Percentiles rank a stretch among this genome's conserved stretches.
Conservation (phyloP, 35 echinoderm and acorn worm species). For the Acanthaster planci region DNA sequence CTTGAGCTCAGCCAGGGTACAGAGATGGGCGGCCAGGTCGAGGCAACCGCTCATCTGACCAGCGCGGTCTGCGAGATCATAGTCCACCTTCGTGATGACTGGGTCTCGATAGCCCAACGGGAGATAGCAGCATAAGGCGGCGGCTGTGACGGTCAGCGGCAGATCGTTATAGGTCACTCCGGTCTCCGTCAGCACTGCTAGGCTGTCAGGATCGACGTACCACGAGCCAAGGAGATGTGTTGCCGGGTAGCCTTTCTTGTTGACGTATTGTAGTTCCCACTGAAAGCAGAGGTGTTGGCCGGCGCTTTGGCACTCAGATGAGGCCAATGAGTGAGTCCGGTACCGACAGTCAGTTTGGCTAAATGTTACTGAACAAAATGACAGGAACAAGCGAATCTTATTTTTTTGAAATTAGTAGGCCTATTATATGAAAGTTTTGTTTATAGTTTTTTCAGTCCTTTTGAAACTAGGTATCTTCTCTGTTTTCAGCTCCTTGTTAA, state of each 20-base stretch:
- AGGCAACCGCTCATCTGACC: background rate
- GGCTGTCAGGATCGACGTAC: background rate
- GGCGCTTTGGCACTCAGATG: background rate
- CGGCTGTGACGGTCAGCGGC: background rate
- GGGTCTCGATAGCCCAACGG: background rate
- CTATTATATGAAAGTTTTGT: too few relatives aligned
- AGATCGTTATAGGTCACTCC: slow-evolving; percentile 1
- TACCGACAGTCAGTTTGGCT: too few relatives aligned
- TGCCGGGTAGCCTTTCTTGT: background rate
- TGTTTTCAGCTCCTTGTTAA: too few relatives aligned
- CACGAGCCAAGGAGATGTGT: background rate
- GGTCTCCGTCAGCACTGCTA: background rate
- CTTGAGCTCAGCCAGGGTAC: slow-evolving; percentile 7
- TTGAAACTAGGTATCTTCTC: too few relatives aligned
- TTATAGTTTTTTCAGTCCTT: too few relatives aligned
- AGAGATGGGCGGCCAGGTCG: background rate
- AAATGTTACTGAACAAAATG: too few relatives aligned
- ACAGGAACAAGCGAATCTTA: too few relatives aligned
- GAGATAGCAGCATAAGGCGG: background rate
- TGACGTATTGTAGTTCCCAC: background rate
- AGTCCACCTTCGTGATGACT: background rate
- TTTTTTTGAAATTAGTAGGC: too few relatives aligned
- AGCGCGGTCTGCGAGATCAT: background rate
- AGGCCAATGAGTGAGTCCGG: background rate
- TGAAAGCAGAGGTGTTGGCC: slow-evolving; percentile 9